Evolutionary conservation across 2,113 vertebrate genomes (phyloP).

Genomic region (Tupaia tana): DNA sequence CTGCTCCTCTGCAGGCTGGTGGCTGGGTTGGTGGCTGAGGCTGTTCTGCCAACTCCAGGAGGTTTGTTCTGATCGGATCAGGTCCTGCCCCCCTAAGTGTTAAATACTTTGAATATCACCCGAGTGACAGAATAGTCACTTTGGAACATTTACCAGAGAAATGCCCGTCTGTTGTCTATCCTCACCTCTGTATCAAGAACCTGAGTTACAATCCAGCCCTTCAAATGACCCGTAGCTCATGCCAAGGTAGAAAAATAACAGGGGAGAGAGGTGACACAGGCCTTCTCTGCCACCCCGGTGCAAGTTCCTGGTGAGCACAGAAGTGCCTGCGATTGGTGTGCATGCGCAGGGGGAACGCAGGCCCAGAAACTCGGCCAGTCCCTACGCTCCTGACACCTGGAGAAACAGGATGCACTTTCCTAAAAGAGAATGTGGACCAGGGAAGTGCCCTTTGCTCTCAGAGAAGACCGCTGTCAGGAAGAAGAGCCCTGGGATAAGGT

Average conservation of each 20-base stretch:
- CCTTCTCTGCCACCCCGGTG: background rate
- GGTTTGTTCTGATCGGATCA: background rate
- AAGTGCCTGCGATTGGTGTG: background rate
- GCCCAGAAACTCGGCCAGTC: background rate
- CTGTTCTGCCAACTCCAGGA: background rate
- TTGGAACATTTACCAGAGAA: constrained; percentile 1
- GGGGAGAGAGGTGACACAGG: too few relatives aligned
- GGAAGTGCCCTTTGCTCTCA: background rate
- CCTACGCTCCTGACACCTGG: background rate
- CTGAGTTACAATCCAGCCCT: constrained; percentile 44
- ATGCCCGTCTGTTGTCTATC: background rate
- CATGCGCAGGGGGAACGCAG: too few relatives aligned
- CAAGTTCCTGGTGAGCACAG: background rate
- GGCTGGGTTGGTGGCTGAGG: background rate
- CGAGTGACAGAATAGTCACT: background rate
- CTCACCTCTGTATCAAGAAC: constrained; percentile 40
- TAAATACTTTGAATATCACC: background rate
- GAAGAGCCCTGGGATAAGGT: background rate
- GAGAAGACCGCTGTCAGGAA: background rate
- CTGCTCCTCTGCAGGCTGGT: too few relatives aligned
- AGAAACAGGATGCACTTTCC: background rate
- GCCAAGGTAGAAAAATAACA: background rate
- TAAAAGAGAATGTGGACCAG: background rate
- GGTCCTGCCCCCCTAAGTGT: background rate
- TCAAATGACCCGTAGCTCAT: constrained; percentile 48